These are phyloP conservation scores for Stichodactyla helianthus DNA, from an alignment of 64 coral and sea anemone genomes.

Conservation along the genomic window DNA sequence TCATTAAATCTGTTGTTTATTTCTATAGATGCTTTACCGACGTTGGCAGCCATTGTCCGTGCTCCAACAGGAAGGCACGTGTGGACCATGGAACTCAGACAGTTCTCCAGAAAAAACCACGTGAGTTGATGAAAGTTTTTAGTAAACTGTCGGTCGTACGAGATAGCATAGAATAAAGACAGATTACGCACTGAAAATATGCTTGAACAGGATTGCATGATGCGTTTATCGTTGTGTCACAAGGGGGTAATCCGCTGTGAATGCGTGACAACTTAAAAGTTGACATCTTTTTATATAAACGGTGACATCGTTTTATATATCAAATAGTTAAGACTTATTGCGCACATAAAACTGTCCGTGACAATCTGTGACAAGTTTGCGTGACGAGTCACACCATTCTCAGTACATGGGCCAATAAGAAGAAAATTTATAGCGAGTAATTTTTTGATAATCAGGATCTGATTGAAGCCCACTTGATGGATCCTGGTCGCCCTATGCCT, in stretches of 20 bases:
- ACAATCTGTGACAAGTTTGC: background rate
- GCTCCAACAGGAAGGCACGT: slow-evolving; percentile 69
- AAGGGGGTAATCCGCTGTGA: no score
- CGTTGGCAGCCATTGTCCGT: slow-evolving; percentile 66
- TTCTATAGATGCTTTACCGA: slow-evolving; percentile 50
- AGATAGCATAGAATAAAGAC: no score
- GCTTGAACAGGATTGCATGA: no score
- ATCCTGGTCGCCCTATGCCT: slow-evolving; percentile 53
- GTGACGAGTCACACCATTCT: background rate
- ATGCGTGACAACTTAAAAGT: no score
- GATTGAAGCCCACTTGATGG: slow-evolving; percentile 44
- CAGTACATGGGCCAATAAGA: background rate
- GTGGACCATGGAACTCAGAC: slow-evolving; percentile 90
- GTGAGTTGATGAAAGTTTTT: slow-evolving; percentile 15
- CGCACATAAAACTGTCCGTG: background rate
- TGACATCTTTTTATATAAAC: no score
- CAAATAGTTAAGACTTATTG: no score
- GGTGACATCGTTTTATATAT: no score
- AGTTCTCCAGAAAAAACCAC: slow-evolving; percentile 82
- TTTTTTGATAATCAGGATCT: slow-evolving; percentile 24
- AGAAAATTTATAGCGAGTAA: background rate
- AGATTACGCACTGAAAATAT: no score
- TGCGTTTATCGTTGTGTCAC: no score
- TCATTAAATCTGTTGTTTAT: background rate
- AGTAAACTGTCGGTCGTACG: no score